These are phyloP conservation scores for Dermolepida albohirtum DNA, from an alignment of 2,888 invertebrate genomes.

Conservation along the genomic window DNA sequence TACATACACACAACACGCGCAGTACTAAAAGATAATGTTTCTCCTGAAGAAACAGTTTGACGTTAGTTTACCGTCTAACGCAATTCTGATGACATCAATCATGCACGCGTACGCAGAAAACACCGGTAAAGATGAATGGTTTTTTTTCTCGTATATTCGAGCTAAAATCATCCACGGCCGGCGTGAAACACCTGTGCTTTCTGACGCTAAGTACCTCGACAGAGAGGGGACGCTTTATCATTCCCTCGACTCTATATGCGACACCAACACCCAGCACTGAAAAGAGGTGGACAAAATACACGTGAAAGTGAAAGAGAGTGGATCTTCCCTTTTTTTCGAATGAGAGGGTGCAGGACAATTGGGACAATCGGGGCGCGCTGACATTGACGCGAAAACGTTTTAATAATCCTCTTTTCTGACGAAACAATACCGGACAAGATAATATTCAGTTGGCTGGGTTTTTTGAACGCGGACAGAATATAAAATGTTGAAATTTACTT, in stretches of 20 bases:
- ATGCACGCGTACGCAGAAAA: slow-evolving; percentile 36
- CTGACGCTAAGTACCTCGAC: slow-evolving; percentile 45
- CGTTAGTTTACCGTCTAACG: slow-evolving; percentile 41
- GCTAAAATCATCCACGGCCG: slow-evolving; percentile 34
- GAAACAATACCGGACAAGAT: slow-evolving; percentile 54
- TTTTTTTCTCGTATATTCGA: slow-evolving; percentile 28
- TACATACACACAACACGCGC: too few relatives aligned
- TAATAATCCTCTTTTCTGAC: slow-evolving; percentile 52
- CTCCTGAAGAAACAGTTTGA: too few relatives aligned
- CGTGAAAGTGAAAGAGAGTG: slow-evolving; percentile 12
- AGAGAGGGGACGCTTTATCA: slow-evolving; percentile 31
- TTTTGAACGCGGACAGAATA: slow-evolving; percentile 1
- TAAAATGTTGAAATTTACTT: too few relatives aligned
- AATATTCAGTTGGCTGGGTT: slow-evolving; percentile 53
- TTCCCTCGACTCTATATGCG: slow-evolving; percentile 6
- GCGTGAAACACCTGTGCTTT: slow-evolving; percentile 49
- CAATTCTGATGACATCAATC: slow-evolving; percentile 50
- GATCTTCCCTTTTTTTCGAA: slow-evolving; percentile 13
- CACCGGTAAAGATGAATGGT: slow-evolving; percentile 47
- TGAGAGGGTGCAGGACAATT: slow-evolving; percentile 1
- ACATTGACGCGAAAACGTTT: slow-evolving; percentile 33
- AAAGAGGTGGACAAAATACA: slow-evolving; percentile 18
- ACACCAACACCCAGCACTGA: slow-evolving; percentile 18
- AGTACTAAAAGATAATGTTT: too few relatives aligned
- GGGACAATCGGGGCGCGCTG: slow-evolving; percentile 18